These are phyloP conservation scores for Drosophila fulvimacula DNA, from an alignment of 2,888 invertebrate species.

Conservation along the genomic window DNA sequence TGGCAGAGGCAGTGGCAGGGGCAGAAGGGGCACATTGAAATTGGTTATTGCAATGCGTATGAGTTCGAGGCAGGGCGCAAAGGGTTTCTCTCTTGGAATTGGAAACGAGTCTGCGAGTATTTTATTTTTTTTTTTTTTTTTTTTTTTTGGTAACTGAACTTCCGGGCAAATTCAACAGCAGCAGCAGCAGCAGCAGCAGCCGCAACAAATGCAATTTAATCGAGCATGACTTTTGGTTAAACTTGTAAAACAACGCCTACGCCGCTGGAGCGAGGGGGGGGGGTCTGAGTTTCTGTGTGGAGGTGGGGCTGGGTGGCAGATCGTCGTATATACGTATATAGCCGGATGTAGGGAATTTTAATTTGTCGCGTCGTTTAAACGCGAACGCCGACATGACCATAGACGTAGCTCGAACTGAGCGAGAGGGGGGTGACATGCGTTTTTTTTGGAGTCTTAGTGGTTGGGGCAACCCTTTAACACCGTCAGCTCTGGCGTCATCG, in stretches of 20 bases:
- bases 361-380: constrained; percentile 80
- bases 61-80: not conserved
- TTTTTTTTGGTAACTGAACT: constrained; percentile 73
- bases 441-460: constrained; percentile 1
- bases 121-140: constrained; percentile 28
- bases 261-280: constrained; percentile 30
- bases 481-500: constrained; percentile 46
- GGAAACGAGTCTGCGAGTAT: constrained; percentile 62
- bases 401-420: constrained; percentile 13
- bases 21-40: not conserved
- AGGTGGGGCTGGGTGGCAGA: not conserved
- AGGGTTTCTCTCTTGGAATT: constrained; percentile 28
- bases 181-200: constrained; percentile 18
- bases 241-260: constrained; percentile 77
- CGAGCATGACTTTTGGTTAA: constrained; percentile 82
- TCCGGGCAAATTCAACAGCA: constrained; percentile 62
- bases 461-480: constrained; percentile 76
- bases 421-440: not conserved
- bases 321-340: constrained; percentile 26
- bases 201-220: constrained; percentile 78
- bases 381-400: constrained; percentile 63
- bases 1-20: not conserved
- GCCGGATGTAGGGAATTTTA: constrained; percentile 83
- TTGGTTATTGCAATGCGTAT: constrained; percentile 22
- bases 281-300: not conserved